These are phyloP conservation scores for Cydia pomonella DNA, from an alignment of 1,140 invertebrate species.

Conservation along the genomic window DNA sequence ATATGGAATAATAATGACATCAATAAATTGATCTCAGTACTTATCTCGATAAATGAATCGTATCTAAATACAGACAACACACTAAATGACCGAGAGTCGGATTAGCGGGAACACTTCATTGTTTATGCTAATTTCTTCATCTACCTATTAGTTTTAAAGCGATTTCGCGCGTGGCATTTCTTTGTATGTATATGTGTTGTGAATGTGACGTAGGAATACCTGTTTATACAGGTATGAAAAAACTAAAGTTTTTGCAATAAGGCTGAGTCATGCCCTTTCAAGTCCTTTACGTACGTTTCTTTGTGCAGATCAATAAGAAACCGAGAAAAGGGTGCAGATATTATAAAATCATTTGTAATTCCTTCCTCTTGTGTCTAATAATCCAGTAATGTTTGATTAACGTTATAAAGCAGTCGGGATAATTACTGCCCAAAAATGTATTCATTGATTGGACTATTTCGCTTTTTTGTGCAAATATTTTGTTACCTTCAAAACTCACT, in stretches of 20 bases:
- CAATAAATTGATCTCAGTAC: no score
- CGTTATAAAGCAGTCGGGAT: not conserved
- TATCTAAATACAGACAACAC: not conserved
- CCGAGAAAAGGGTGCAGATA: no score
- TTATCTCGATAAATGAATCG: not conserved
- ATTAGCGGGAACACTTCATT: not conserved
- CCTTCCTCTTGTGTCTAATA: not conserved
- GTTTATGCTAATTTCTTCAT: conserved; percentile 6
- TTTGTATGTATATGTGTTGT: not conserved
- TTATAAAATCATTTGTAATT: not conserved
- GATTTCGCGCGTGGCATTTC: conserved; percentile 7
- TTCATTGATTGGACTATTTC: not conserved
- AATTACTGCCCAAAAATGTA: not conserved
- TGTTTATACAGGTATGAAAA: not conserved
- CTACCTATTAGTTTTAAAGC: not conserved
- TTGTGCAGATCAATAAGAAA: no score
- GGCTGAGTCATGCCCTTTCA: not conserved
- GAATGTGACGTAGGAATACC: not conserved
- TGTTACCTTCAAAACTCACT: not conserved
- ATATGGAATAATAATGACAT: no score
- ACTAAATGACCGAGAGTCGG: not conserved
- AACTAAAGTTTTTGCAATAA: not conserved
- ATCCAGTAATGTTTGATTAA: not conserved
- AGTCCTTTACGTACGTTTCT: no score
- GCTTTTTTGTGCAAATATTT: not conserved